Base-by-base conservation (phyloP, 2,888 invertebrate genomes). In the Leptogaster cylindrica region DNA sequence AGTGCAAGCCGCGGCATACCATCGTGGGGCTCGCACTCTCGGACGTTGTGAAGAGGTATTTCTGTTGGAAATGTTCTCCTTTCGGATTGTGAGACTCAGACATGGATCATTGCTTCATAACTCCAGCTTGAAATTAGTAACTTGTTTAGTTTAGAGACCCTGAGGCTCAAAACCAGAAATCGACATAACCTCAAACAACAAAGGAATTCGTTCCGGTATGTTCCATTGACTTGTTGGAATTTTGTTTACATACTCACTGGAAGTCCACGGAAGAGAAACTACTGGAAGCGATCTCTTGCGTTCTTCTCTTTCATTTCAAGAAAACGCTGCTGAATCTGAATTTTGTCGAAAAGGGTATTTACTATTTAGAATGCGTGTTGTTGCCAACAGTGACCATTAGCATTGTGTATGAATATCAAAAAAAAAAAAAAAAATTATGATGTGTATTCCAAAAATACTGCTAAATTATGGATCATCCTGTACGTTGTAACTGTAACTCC, bases 181-280 rank as follows among this genome's bases (percentile, higher is more conserved):
- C 55, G 39, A 39, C 55, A 55, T 55, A 55, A 55, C 55, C 55
- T 55, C 55, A 23, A 55, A 55, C 55, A 55, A 55, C 36, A 55
- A 36, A 23, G 39, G 39, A 33, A 55, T 36, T 31, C 8, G 52
- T 20, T 7, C 31, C 52, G 27, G 8, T 33, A 33, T 23, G 23
- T 55, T 55, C 55, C 55, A 55, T 23, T 55, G 55, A 55, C 55
- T 55, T 55, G 36, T 55, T 55, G 33, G 12, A 3, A 55, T 36
- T 55, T 55, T 55, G 55, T 55, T 55, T 55, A 55, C 55, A 55
- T 55, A 33, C 31, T 36, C 31, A 8, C n/a, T 55, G 28, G 55
- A 31, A 55, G 3, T 7, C 6, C 8, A 12, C 4, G 12, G 20
- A 55, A 55, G 55, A 55, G 55, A 55, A n/a, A 8, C 4, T 10